Evolutionary conservation across 2,797 vertebrate genomes (phyloP), one percentile per base, ranked within the genome.

Genomic region (Siniperca obscura): DNA sequence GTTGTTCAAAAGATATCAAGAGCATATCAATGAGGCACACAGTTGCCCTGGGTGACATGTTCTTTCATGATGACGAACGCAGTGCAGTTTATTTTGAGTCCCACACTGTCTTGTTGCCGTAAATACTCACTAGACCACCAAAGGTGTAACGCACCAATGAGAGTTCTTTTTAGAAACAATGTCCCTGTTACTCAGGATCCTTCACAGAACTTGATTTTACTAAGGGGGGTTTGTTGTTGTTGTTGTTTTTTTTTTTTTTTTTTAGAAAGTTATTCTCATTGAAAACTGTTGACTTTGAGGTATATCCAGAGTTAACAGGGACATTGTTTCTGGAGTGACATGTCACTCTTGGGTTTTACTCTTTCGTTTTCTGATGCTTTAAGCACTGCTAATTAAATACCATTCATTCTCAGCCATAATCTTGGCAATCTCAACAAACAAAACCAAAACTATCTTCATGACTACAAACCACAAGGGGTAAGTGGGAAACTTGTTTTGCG

Each of bases 201-300:
- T 55, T 21, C 64, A 69, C 38, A 48, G 1, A 19, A 59, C 11
- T 34, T 36, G 1, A 21, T 66, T 27, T 48, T 27, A 12, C 13
- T 19, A 9, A 3, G 36, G 30, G 30, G 30, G 30, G 30, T 3
- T 3, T 30, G 30, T 30, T 30, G 30, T 30, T 30, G 30, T 30
- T 30, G 27, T 2, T 27, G 27, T 27, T 30, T 44, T 25, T 14
- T 14, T 40, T 16, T 1, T 1, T 25, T 46, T 12, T 11, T 56
- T 56, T 62, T 4, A 16, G 16, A 53, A 68, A 64, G 59, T 14
- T 9, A 17, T 42, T 55, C 4, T 48, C 40, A 57, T 57, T 44
- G 48, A 7, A 56, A 64, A 73, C 11, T 50, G 25, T 55, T 46
- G 40, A 44, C 21, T 57, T 48, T 79, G 22, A 81, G 66, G 56